Evolutionary conservation across 2,797 vertebrate species (phyloP).

Genomic region (Leptodactylus fallax): DNA sequence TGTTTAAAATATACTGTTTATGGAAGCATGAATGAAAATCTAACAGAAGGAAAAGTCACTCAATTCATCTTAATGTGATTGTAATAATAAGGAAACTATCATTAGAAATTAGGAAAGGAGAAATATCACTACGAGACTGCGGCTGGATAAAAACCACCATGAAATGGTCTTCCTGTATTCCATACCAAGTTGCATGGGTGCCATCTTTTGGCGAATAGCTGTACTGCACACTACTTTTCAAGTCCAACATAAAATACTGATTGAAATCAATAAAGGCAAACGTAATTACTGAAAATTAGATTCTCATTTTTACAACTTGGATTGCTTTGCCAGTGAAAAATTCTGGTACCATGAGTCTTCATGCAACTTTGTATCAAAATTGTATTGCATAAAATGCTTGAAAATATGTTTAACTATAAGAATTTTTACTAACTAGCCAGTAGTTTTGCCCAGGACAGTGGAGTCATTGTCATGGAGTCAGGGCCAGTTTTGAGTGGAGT

Average conservation of each 20-base stretch:
- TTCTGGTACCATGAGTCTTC: neutral
- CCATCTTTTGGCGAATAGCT: conserved; percentile 39
- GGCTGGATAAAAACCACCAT: neutral
- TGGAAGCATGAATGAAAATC: too few species aligned
- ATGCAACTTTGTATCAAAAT: neutral
- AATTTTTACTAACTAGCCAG: too few species aligned
- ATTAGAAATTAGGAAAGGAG: neutral
- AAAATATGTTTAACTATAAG: too few species aligned
- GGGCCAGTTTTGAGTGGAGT: too few species aligned
- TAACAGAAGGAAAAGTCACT: too few species aligned
- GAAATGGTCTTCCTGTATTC: neutral
- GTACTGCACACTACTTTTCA: neutral
- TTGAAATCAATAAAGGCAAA: neutral
- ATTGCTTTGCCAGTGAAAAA: neutral
- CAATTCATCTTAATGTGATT: neutral
- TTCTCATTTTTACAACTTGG: neutral
- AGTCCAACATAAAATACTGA: neutral
- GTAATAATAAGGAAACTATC: neutral
- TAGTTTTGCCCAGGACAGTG: too few species aligned
- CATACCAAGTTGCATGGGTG: conserved; percentile 3
- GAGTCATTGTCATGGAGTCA: too few species aligned
- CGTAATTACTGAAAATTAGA: too few species aligned
- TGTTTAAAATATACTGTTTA: too few species aligned
- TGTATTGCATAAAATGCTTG: neutral
- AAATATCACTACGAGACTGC: too few species aligned